phyloP scores from a whole-genome alignment of 1,140 invertebrate species.

The Meloidogyne hapla region DNA sequence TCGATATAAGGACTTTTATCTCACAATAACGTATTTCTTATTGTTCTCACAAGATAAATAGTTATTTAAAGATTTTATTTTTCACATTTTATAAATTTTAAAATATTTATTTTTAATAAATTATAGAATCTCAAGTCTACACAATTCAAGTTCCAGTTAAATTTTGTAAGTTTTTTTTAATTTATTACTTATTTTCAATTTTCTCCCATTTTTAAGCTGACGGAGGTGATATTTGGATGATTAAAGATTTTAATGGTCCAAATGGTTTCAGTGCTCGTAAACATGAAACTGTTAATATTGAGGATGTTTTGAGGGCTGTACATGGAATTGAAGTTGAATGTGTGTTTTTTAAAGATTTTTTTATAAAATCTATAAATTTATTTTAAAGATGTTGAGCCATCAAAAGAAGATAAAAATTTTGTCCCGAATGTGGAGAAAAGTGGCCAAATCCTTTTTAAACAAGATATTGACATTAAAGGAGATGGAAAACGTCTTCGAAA shows the following conservation, averaged over 20 bases:
- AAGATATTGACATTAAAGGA: neutral
- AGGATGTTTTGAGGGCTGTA: neutral
- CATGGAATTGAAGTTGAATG: slow-evolving; percentile 3
- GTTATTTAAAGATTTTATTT: too few species aligned
- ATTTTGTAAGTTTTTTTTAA: neutral
- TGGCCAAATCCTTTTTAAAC: neutral
- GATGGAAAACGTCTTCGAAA: neutral
- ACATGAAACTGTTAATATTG: slow-evolving; percentile 3
- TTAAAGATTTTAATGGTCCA: neutral
- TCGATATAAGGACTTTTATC: too few species aligned
- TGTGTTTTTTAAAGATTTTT: too few species aligned
- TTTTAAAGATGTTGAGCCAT: neutral
- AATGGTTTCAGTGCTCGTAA: neutral
- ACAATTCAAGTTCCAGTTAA: neutral
- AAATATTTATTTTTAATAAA: neutral
- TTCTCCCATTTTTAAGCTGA: neutral
- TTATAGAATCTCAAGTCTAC: neutral
- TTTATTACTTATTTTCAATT: neutral
- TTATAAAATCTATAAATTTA: too few species aligned
- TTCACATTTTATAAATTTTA: neutral
- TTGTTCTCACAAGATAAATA: too few species aligned
- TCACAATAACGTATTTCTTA: too few species aligned
- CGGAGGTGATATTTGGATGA: neutral
- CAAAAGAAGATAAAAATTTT: neutral
- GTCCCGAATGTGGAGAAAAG: neutral